Base-by-base conservation (phyloP, 2,888 invertebrate genomes). In the Cerastoderma edule region DNA sequence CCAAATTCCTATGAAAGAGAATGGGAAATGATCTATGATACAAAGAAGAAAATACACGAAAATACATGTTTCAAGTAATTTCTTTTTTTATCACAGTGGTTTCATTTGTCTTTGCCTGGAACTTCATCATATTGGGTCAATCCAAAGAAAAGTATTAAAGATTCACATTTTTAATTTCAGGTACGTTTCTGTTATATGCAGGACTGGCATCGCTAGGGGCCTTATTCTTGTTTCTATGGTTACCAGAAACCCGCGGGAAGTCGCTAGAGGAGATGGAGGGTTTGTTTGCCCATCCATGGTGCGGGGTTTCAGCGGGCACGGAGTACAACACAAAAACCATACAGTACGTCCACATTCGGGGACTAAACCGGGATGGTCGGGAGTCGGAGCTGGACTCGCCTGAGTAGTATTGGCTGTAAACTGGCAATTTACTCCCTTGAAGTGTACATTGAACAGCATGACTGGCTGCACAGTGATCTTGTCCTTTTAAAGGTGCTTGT, bases 161-260 rank as follows among this genome's bases (percentile, higher is more conserved):
- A n/a, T n/a, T n/a, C n/a, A n/a, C n/a, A n/a, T n/a, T n/a, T n/a
- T n/a, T n/a, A n/a, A n/a, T 83, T 84, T 10, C 86, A 92, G 94
- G 94, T 50, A 93, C 94, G 16, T 95, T 94, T 89, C 94, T 94
- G 90, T 88, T 94, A 70, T 94, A 94, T 88, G 92, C 93, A 27
- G 92, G 91, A 16, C 83, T 94, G 53, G 93, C 94, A 0, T 85
- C 88, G 44, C 68, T 89, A 22, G 91, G 92, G 28, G 83, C 90
- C 54, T 83, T 91, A 33, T 84, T 92, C 10, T 73, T 93, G 27
- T 94, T 93, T 1, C 87, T 94, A 28, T 80, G 94, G 16, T 91
- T 95, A 67, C 94, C 94, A 2, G 94, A 95, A 85, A 95, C 94
- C 0, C 93, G 93, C 84, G 94, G 94, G 1, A 92, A 92, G 71